Base-by-base conservation (phyloP, 2,113 vertebrate species). In the Scophthalmus maximus region DNA sequence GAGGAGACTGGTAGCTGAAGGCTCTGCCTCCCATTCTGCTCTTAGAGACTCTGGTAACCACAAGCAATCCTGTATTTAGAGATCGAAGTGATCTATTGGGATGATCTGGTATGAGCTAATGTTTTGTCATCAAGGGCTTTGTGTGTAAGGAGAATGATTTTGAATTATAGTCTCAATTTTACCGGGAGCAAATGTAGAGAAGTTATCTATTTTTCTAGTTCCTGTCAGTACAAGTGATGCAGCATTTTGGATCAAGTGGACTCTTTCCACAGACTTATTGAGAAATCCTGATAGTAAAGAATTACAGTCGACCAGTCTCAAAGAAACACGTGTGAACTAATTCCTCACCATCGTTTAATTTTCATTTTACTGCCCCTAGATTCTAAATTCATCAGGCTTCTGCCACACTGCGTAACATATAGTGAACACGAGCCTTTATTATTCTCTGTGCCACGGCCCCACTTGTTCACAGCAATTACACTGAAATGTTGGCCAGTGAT, bases 401-500 rank as follows among this genome's bases (percentile, higher is more conserved):
- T 58, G 72, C 46, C 67, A 61, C 44, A 70, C 17, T 79, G 36
- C 3, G 1, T 63, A 64, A 78, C 67, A 73, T 68, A 61, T 58
- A 68, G 67, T 46, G 32, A 78, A 65, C 36, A 66, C 32, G 34
- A 49, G 50, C 56, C 34, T 57, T 50, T 72, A 66, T 68, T 56
- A 78, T 51, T 74, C 40, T 68, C 42, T 53, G 4, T 69, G 59
- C 50, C 50, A 68, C 42, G 60, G 18, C 36, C 58, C 51, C 58
- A 55, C 62, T 81, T 71, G 44, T 78, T 81, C 72, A 70, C 27
- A 42, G 68, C 76, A 87, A 83, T 88, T 84, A 87, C 62, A 81
- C 46, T 83, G 79, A 91, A 81, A 87, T 74, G 80, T 79, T 73
- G 67, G 68, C 42, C 64, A 73, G 56, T 86, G 82, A 87, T 90